Evolutionary conservation across 2,797 vertebrate species (phyloP).

Genomic region (Zenarchopterus dispar): DNA sequence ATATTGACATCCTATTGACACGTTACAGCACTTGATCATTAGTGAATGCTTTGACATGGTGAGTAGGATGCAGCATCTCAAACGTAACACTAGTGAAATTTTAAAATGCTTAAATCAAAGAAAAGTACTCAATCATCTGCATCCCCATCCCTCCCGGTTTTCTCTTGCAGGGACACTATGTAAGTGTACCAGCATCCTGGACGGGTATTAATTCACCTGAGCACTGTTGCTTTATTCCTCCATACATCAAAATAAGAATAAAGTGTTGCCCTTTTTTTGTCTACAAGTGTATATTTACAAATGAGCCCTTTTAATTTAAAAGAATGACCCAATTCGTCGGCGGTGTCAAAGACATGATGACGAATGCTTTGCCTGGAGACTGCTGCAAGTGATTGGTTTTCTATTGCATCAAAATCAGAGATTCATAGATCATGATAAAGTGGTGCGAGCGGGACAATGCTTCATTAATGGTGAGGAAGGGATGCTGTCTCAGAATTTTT

Average conservation of each 20-base stretch:
- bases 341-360: slow-evolving; percentile 87
- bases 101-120: slow-evolving; percentile 64
- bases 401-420: slow-evolving; percentile 87
- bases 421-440: slow-evolving; percentile 89
- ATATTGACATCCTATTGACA: slow-evolving; percentile 67
- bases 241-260: slow-evolving; percentile 84
- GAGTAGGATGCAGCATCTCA: slow-evolving; percentile 48
- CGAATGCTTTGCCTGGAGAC: slow-evolving; percentile 83
- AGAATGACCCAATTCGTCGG: slow-evolving; percentile 84
- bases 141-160: slow-evolving; percentile 13
- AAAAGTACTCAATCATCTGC: slow-evolving; percentile 68
- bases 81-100: slow-evolving; percentile 69
- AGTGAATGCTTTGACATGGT: slow-evolving; percentile 63
- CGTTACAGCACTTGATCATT: slow-evolving; percentile 42
- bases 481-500: slow-evolving; percentile 49
- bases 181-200: slow-evolving; percentile 32
- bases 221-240: slow-evolving; percentile 76
- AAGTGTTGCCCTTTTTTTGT: slow-evolving; percentile 71
- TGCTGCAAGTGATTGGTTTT: slow-evolving; percentile 87
- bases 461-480: slow-evolving; percentile 80
- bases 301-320: slow-evolving; percentile 87
- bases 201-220: slow-evolving; percentile 74
- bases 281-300: slow-evolving; percentile 85
- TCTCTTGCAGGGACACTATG: slow-evolving; percentile 27
- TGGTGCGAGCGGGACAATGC: slow-evolving; percentile 69